Percentiles rank a stretch among this genome's conserved stretches.
Conservation (phyloP, 2,113 vertebrate species). For the Myxocyprinus asiaticus region DNA sequence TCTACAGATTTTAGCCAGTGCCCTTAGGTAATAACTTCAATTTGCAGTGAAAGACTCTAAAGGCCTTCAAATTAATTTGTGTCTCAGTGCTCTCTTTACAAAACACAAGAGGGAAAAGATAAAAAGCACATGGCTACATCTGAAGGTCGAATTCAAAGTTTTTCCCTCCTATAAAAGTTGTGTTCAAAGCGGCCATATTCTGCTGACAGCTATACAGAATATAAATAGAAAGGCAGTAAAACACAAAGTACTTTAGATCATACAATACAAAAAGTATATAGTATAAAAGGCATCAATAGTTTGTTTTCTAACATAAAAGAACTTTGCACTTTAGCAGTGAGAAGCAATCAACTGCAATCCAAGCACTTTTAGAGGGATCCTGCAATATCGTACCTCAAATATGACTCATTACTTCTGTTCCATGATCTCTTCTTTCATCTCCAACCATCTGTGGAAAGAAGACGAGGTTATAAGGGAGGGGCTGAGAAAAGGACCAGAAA, state of each 20-base stretch:
- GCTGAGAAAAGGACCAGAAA: conserved; percentile 23
- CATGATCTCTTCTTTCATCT: conserved; percentile 14
- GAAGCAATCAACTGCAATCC: background rate
- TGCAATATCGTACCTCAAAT: conserved; percentile 35
- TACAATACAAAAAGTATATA: background rate
- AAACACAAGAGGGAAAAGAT: background rate
- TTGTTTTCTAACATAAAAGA: background rate
- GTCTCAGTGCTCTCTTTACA: conserved; percentile 15
- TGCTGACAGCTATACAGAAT: background rate
- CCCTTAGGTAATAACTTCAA: conserved; percentile 30
- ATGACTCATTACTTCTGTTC: background rate
- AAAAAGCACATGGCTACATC: conserved; percentile 13
- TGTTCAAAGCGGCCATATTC: background rate
- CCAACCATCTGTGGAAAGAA: conserved; percentile 43
- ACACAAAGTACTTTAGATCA: background rate
- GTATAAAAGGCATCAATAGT: background rate
- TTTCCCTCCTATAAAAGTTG: background rate
- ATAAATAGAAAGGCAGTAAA: background rate
- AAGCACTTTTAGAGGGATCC: background rate
- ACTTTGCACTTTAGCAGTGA: no score
- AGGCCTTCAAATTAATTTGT: conserved; percentile 36
- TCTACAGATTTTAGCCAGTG: background rate
- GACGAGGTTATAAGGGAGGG: conserved; percentile 38
- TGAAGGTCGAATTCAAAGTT: conserved; percentile 41
- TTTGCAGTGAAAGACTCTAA: conserved; percentile 17